These are phyloP conservation scores for Agrilus planipennis DNA, from an alignment of 1,140 invertebrate species.

Conservation along the genomic window DNA sequence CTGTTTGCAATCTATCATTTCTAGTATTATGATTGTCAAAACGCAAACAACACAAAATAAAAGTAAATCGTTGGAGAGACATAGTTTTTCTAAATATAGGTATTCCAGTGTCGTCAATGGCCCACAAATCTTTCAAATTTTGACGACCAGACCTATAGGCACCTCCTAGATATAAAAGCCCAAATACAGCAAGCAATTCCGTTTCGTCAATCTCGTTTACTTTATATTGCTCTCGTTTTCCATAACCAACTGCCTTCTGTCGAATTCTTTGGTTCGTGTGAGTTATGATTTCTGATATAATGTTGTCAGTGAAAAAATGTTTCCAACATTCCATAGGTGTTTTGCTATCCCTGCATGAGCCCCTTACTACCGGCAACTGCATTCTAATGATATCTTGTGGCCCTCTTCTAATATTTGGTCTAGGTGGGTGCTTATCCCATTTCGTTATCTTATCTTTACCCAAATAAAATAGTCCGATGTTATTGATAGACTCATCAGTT, in stretches of 20 bases:
- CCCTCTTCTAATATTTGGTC: not conserved
- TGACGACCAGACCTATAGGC: constrained; percentile 4
- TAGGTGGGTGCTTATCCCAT: not conserved
- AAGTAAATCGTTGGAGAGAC: constrained; percentile 35
- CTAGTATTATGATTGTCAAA: constrained; percentile 35
- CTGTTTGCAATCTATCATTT: constrained; percentile 30
- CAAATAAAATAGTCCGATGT: constrained; percentile 1
- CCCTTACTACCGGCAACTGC: constrained; percentile 8
- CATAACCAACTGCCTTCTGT: not conserved
- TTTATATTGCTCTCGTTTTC: constrained; percentile 3
- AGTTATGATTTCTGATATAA: constrained; percentile 5
- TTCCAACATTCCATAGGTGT: constrained; percentile 8
- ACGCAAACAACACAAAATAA: constrained; percentile 35
- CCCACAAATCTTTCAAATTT: constrained; percentile 11
- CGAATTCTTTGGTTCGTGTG: constrained; percentile 8
- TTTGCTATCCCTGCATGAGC: constrained; percentile 1
- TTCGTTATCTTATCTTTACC: constrained; percentile 1
- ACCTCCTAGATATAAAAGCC: constrained; percentile 11
- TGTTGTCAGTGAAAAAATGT: constrained; percentile 6
- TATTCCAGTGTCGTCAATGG: constrained; percentile 6
- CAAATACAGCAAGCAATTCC: constrained; percentile 8
- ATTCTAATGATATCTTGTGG: constrained; percentile 9
- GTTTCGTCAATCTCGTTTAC: constrained; percentile 5
- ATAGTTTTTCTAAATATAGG: constrained; percentile 8
- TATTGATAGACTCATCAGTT: too few relatives aligned